Base-by-base conservation (phyloP, 2,113 vertebrate species). In the Heterotilapia buettikoferi region DNA sequence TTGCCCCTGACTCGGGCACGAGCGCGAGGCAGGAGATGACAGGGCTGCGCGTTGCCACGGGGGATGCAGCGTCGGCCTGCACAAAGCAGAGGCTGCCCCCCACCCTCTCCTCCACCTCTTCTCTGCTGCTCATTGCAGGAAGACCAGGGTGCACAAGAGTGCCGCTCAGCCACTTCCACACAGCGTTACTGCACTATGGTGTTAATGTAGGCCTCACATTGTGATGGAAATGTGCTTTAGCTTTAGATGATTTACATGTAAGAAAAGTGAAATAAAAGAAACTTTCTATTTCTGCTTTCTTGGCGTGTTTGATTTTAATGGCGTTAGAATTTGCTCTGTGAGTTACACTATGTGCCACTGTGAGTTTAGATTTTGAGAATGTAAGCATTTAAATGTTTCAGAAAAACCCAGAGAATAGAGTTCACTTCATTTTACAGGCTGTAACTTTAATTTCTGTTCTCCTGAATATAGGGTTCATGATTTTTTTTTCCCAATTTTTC, bases 21-120 rank as follows among this genome's bases (percentile, higher is more conserved):
- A 86, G 86, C 31, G 56, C 19, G 43, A 91, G 82, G 89, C 84
- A 59, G 84, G 88, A 87, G 90, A 88, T 89, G 89, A 92, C 91
- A 84, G 85, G 80, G 54, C 82, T 63, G 80, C 26, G 83, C 26
- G 88, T 71, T 78, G 90, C 88, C 86, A 82, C 3, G 80, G 85
- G 91, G 40, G 82, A 88, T 52, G 84, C 79, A 71, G 81, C 8
- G 63, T 29, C 19, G 29, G 76, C 6, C 88, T 87, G 82, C 57
- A 89, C 66, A 47, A 90, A 82, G 87, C 71, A 38, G 86, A 78
- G 71, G 73, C 84, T 29, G 68, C 86, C 80, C 12, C 56, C 68
- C 13, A 12, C 26, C 29, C 11, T 71, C 43, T 21, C 57, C 57
- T 61, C 56, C 21, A 33, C 71, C 66, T 79, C 83, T 16, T n/a